Evolutionary conservation across 2,888 invertebrate genomes (phyloP).

Genomic region (Morpho helenor): DNA sequence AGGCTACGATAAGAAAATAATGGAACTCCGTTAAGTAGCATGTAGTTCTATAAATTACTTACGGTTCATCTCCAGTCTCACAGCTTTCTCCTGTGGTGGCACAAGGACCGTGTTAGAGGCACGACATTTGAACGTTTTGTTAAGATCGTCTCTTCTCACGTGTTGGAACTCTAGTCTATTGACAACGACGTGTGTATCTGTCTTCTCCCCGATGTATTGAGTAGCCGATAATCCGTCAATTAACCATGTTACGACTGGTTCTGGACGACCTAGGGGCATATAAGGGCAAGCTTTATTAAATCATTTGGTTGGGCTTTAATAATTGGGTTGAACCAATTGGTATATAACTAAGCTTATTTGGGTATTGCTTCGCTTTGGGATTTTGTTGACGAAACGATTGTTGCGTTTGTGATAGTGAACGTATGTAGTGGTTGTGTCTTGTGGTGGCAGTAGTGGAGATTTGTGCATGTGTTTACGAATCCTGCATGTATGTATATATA

Average conservation of each 20-base stretch:
- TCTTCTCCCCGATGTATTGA: constrained; percentile 84
- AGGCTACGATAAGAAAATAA: no score
- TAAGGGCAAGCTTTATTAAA: background rate
- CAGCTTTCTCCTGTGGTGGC: constrained; percentile 88
- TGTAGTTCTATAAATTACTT: constrained; percentile 61
- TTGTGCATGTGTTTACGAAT: no score
- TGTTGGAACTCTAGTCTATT: constrained; percentile 87
- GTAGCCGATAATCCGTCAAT: constrained; percentile 85
- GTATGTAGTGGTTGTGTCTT: no score
- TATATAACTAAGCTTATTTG: no score
- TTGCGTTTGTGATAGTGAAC: no score
- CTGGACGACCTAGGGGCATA: constrained; percentile 84
- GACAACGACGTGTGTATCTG: constrained; percentile 86
- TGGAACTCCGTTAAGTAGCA: no score
- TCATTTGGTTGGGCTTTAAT: no score
- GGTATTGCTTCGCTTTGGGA: no score
- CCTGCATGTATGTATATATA: no score
- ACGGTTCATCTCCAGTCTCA: constrained; percentile 90
- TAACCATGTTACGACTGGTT: constrained; percentile 89
- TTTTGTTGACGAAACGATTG: no score
- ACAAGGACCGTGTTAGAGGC: constrained; percentile 93
- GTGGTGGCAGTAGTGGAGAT: no score
- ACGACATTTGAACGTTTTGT: constrained; percentile 92
- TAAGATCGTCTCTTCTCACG: constrained; percentile 87
- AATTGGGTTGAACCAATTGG: no score